These are phyloP conservation scores for Ochropleura leucogaster DNA, from an alignment of 2,888 invertebrate genomes.

Conservation along the genomic window DNA sequence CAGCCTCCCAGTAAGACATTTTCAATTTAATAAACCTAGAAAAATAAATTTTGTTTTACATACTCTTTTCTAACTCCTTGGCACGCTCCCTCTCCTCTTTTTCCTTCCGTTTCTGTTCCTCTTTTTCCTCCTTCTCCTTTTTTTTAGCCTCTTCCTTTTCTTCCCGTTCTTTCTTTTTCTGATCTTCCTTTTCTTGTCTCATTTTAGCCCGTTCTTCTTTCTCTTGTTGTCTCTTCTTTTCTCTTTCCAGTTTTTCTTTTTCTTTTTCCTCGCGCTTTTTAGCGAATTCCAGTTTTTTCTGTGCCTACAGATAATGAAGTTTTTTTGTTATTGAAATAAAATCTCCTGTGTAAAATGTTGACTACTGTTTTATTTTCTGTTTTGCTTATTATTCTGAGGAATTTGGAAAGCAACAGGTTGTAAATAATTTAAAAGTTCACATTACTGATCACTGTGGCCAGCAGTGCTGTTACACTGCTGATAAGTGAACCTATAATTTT, in stretches of 20 bases:
- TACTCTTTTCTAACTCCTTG: conserved; percentile 90
- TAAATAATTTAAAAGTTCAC: no score
- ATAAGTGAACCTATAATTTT: no score
- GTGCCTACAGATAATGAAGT: conserved; percentile 77
- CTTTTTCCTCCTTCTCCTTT: conserved; percentile 88
- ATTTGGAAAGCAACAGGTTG: neutral
- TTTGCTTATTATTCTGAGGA: neutral
- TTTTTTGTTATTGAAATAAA: neutral
- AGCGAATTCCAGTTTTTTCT: conserved; percentile 90
- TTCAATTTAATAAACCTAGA: neutral
- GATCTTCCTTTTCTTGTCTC: conserved; percentile 85
- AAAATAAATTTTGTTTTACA: conserved; percentile 47
- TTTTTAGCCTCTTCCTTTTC: conserved; percentile 86
- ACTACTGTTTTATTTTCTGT: neutral
- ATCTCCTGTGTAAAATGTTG: neutral
- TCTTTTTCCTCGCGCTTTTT: conserved; percentile 91
- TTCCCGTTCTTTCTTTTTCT: conserved; percentile 82
- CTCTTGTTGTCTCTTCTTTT: conserved; percentile 84
- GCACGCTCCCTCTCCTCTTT: conserved; percentile 89
- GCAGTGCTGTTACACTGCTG: no score
- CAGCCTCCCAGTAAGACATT: neutral
- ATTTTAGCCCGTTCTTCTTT: conserved; percentile 87
- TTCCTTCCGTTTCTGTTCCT: conserved; percentile 88
- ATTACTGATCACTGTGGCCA: no score
- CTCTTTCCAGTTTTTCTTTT: conserved; percentile 86